Percentiles rank a stretch among this genome's conserved stretches.
Evolutionary conservation across 1,140 invertebrate species (phyloP).

Genomic region (Sitobion miscanthi): DNA sequence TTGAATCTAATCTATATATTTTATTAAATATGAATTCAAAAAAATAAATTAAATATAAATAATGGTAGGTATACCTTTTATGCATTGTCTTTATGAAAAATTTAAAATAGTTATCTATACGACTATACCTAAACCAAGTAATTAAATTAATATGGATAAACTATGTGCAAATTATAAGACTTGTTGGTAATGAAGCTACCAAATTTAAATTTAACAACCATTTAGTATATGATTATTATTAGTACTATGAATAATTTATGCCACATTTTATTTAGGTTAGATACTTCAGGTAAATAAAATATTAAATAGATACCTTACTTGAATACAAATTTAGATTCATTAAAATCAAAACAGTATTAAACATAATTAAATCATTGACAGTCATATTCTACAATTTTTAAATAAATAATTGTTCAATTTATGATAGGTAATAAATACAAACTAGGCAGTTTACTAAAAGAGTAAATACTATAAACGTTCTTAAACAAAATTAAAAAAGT

Average conservation of each 20-base stretch:
- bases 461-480: background rate
- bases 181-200: background rate
- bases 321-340: background rate
- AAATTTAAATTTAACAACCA: background rate
- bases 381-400: background rate
- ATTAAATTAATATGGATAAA: background rate
- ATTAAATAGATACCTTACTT: background rate
- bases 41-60: background rate
- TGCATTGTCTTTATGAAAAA: background rate
- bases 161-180: background rate
- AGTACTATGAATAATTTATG: background rate
- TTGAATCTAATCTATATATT: too few species aligned
- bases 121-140: background rate
- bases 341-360: background rate
- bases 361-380: background rate
- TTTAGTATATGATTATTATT: background rate
- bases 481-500: background rate
- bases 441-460: background rate
- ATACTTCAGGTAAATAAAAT: background rate
- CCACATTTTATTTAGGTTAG: background rate
- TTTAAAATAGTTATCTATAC: background rate
- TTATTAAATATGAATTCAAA: too few species aligned
- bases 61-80: background rate
- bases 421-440: background rate
- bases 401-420: background rate